Percentiles rank a stretch among this genome's conserved stretches.
phyloP scores from a whole-genome alignment of 2,113 vertebrate genomes.

The Oreamnos americanus region DNA sequence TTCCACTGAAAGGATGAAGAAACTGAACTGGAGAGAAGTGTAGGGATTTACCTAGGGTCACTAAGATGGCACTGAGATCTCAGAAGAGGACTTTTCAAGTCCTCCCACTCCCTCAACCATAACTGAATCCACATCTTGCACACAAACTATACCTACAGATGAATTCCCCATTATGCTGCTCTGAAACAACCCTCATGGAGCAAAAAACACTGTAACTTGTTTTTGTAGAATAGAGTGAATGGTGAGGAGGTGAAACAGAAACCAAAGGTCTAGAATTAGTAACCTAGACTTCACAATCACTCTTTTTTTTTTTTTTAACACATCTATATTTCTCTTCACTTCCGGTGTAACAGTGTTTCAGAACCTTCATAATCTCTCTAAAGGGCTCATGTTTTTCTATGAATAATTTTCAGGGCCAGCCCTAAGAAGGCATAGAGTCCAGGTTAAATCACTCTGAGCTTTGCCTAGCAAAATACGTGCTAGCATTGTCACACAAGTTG shows the following conservation, averaged over 20 bases:
- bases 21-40: not conserved
- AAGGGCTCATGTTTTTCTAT: not conserved
- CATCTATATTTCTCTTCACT: not conserved
- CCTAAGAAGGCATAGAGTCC: not conserved
- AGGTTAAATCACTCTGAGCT: not conserved
- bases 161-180: not conserved
- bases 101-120: not conserved
- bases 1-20: slow-evolving; percentile 37
- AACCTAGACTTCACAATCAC: not conserved
- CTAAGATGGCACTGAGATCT: not conserved
- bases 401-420: not conserved
- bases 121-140: not conserved
- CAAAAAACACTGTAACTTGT: not conserved
- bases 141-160: not conserved
- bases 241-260: slow-evolving; percentile 24
- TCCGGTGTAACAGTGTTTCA: not conserved
- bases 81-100: slow-evolving; percentile 5
- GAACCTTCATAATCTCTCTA: not conserved
- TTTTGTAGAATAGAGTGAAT: not conserved
- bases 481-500: not conserved
- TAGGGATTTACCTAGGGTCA: not conserved
- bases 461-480: not conserved
- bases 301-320: not conserved
- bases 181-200: not conserved
- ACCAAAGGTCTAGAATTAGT: not conserved